These are phyloP conservation scores for Pomacea canaliculata DNA, from an alignment of 2,888 invertebrate species.

Conservation along the genomic window DNA sequence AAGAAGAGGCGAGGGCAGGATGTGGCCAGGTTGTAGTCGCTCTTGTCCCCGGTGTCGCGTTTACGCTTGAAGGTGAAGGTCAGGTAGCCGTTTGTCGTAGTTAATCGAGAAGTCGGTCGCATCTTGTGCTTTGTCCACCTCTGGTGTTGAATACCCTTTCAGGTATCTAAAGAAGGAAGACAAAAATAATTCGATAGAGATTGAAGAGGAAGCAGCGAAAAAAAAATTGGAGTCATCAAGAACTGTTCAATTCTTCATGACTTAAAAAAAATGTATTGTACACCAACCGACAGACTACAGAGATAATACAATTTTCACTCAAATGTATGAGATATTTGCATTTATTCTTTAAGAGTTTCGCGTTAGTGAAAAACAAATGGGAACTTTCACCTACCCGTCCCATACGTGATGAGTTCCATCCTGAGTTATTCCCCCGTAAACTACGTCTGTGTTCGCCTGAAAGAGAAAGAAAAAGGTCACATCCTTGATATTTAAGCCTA, in stretches of 20 bases:
- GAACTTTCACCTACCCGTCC: slow-evolving; percentile 14
- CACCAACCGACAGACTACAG: too few relatives aligned
- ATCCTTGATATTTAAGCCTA: too few relatives aligned
- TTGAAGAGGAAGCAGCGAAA: not conserved
- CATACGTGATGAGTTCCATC: slow-evolving; percentile 1
- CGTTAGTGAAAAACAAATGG: too few relatives aligned
- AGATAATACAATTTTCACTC: too few relatives aligned
- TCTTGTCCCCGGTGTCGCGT: slow-evolving; percentile 35
- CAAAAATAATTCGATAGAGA: not conserved
- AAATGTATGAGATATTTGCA: too few relatives aligned
- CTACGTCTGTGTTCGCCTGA: slow-evolving; percentile 26
- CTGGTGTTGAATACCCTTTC: slow-evolving; percentile 22
- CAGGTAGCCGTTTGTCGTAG: slow-evolving; percentile 36
- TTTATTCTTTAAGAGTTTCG: too few relatives aligned
- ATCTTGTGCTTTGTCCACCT: slow-evolving; percentile 36
- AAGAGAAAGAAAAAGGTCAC: slow-evolving; percentile 1
- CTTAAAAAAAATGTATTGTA: too few relatives aligned
- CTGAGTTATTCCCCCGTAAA: slow-evolving; percentile 9
- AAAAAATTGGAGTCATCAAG: too few relatives aligned
- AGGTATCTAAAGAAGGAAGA: slow-evolving; percentile 18
- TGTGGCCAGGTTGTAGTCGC: slow-evolving; percentile 31
- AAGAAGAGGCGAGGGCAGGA: slow-evolving; percentile 64
- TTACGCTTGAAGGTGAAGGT: slow-evolving; percentile 41
- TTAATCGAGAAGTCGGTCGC: slow-evolving; percentile 29
- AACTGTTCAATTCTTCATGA: too few relatives aligned